Percentiles rank a stretch among this genome's conserved stretches.
phyloP scores from a whole-genome alignment of 2,113 vertebrate genomes.

The Syrrhaptes paradoxus region DNA sequence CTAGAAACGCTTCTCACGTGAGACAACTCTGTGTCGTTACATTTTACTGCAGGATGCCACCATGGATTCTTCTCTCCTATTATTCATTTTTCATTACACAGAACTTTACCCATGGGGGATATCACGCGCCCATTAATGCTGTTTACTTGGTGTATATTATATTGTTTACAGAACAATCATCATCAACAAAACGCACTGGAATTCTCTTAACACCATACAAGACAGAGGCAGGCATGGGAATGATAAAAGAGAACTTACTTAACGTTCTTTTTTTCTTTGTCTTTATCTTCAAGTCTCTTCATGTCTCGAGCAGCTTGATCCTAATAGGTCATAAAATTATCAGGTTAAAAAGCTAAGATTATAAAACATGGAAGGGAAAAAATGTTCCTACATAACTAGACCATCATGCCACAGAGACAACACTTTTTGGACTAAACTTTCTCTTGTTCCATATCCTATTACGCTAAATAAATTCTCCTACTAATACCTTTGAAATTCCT shows the following conservation, averaged over 20 bases:
- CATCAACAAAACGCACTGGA: background rate
- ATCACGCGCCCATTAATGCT: background rate
- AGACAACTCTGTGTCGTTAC: background rate
- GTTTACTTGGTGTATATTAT: background rate
- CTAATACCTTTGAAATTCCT: background rate
- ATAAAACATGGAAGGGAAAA: background rate
- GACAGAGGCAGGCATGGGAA: slow-evolving; percentile 10
- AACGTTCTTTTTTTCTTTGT: slow-evolving; percentile 90
- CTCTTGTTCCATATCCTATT: background rate
- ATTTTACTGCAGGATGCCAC: background rate
- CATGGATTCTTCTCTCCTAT: background rate
- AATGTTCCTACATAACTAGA: background rate
- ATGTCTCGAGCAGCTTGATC: slow-evolving; percentile 97
- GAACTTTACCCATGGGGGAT: background rate
- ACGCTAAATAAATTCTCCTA: background rate
- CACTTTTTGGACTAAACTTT: background rate
- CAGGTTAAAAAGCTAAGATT: background rate
- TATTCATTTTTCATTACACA: background rate
- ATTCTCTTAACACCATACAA: background rate
- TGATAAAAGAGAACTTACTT: slow-evolving; percentile 86
- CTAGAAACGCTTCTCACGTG: background rate
- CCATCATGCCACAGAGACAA: background rate
- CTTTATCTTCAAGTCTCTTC: slow-evolving; percentile 95
- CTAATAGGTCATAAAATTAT: slow-evolving; percentile 75
- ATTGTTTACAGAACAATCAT: background rate